phyloP scores from a whole-genome alignment of 2,888 invertebrate species.

The Ceramica pisi region DNA sequence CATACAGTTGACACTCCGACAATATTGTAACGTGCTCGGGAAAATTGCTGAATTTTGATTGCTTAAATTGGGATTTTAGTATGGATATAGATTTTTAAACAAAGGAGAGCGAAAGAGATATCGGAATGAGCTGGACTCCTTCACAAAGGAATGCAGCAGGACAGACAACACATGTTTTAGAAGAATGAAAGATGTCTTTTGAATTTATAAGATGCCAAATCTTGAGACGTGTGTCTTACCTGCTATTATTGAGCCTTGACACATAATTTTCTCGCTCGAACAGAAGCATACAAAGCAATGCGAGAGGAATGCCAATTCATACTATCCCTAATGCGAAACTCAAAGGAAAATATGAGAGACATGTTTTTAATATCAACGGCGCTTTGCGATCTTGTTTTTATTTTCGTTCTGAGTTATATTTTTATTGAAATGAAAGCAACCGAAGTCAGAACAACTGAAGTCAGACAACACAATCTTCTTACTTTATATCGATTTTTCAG shows the following conservation, averaged over 20 bases:
- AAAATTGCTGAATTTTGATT: conserved; percentile 7
- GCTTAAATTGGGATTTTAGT: neutral
- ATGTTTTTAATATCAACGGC: conserved; percentile 45
- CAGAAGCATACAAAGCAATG: conserved; percentile 7
- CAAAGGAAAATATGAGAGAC: conserved; percentile 34
- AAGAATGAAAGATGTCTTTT: too few relatives aligned
- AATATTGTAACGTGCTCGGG: neutral
- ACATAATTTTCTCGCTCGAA: conserved; percentile 19
- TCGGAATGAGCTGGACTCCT: too few relatives aligned
- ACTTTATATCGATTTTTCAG: neutral
- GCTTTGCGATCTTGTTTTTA: conserved; percentile 23
- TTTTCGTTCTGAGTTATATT: conserved; percentile 15
- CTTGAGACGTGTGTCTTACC: neutral
- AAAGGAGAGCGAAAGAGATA: too few relatives aligned
- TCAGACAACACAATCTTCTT: neutral
- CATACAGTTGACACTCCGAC: conserved; percentile 30
- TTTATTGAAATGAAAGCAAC: conserved; percentile 13
- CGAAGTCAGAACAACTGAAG: neutral
- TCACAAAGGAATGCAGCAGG: too few relatives aligned
- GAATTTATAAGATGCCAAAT: neutral
- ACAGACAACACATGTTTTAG: too few relatives aligned
- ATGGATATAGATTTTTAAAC: too few relatives aligned
- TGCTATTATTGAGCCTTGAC: neutral
- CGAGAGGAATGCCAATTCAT: conserved; percentile 38
- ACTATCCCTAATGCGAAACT: conserved; percentile 33